Evolutionary conservation across 2,113 vertebrate genomes (phyloP), one percentile per base, ranked within the genome.

Genomic region (Astur gentilis): DNA sequence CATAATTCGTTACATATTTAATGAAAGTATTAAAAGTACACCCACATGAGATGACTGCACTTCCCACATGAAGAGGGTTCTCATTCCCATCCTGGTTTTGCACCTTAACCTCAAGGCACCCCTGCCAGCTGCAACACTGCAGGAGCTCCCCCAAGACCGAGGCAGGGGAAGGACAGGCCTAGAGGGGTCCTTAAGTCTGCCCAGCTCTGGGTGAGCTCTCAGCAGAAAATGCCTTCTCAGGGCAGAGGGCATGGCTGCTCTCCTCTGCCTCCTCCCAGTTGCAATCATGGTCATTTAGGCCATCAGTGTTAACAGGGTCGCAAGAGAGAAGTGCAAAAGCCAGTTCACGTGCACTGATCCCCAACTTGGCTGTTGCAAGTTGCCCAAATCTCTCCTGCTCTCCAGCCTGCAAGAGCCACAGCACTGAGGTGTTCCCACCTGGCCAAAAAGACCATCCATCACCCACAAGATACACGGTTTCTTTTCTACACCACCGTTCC

Each of bases 61-160:
- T 82, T 55, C 12, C 18, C 2, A 0, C 9, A 9, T 1, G 3
- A 70, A 82, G 5, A 60, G 0, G 0, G 3, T 52, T 73, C 44
- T 45, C 25, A 60, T 38, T 15, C 23, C 27, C 38, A 9, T 25
- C 12, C n/a, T 40, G 26, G 17, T 34, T 90, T 76, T 45, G 58
- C 34, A 54, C 57, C 32, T 73, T 52, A 18, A 45, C 16, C 34
- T 54, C 38, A 67, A 83, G 36, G 25, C 40, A 75, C 4, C 6
- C 45, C 32, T 29, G 13, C 26, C 61, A 7, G 1, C 25, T 65
- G 9, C 16, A 26, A 54, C 5, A 1, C 44, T 42, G 21, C 13
- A 29, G 40, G 12, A 81, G 40, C 13, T 69, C 47, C 44, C 25
- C 45, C 26, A 65, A 26, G 20, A 65, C 7, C 3, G 2, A 13